Evolutionary conservation across 2,113 vertebrate species (phyloP).

Genomic region (Megalops atlanticus): DNA sequence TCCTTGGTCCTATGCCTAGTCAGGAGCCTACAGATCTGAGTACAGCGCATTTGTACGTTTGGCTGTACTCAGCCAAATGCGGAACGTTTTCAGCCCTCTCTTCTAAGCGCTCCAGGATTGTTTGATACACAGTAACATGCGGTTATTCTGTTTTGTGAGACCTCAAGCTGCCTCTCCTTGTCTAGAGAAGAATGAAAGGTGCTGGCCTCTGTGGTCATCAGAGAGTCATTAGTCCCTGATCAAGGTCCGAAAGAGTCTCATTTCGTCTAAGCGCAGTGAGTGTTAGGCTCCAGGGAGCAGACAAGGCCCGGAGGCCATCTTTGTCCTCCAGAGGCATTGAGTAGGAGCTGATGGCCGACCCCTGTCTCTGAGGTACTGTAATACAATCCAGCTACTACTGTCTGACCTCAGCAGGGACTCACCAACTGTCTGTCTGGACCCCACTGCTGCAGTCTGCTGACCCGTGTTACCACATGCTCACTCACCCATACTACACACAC

Average conservation of each 20-base stretch:
- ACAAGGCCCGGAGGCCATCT: not conserved
- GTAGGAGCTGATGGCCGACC: not conserved
- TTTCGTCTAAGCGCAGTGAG: not conserved
- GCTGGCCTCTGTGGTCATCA: too few species aligned
- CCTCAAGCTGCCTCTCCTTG: too few species aligned
- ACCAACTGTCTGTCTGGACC: conserved; percentile 7
- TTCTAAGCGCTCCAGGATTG: not conserved
- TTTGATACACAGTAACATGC: not conserved
- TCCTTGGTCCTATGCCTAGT: conserved; percentile 1
- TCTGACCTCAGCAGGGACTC: not conserved
- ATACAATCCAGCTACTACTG: not conserved
- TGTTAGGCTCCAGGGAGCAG: conserved; percentile 9
- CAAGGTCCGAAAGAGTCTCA: not conserved
- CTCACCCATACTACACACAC: conserved; percentile 22
- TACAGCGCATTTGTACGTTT: not conserved
- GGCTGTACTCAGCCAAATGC: too few species aligned
- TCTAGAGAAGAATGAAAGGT: too few species aligned
- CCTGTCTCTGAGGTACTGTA: not conserved
- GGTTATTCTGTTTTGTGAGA: too few species aligned
- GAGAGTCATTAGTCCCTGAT: conserved; percentile 8
- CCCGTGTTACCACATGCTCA: not conserved
- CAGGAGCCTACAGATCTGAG: conserved; percentile 1
- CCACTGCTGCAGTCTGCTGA: not conserved
- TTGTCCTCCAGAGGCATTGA: not conserved
- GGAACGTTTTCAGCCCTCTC: not conserved